phyloP scores from a whole-genome alignment of 2,113 vertebrate genomes.

The Takifugu flavidus region DNA sequence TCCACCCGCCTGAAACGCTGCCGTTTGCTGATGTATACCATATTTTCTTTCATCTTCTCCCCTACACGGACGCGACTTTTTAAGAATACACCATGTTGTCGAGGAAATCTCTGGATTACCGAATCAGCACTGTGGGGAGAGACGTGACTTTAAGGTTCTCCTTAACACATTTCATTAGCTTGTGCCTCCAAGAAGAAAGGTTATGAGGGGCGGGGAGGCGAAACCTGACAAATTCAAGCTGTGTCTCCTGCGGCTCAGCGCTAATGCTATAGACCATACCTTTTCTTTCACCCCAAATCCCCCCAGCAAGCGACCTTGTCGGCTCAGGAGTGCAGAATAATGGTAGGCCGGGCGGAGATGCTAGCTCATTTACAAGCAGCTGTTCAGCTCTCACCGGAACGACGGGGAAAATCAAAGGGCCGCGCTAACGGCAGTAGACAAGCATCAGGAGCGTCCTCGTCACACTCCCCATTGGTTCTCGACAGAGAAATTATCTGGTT shows the following conservation, averaged over 20 bases:
- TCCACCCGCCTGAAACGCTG: constrained; percentile 29
- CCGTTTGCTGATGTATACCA: constrained; percentile 66
- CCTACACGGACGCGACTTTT: constrained; percentile 70
- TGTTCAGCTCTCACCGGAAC: constrained; percentile 86
- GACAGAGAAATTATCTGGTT: constrained; percentile 75
- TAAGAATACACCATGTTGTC: constrained; percentile 74
- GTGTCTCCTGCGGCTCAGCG: constrained; percentile 78
- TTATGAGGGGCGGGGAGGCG: constrained; percentile 21
- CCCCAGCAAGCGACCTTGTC: constrained; percentile 88
- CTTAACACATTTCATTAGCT: constrained; percentile 75
- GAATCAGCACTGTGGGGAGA: constrained; percentile 77
- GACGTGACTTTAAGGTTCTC: constrained; percentile 75
- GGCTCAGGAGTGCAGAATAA: constrained; percentile 81
- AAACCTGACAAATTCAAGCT: constrained; percentile 77
- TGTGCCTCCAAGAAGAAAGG: constrained; percentile 29
- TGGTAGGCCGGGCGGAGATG: constrained; percentile 74
- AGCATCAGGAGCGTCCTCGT: constrained; percentile 77
- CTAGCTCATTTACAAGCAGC: constrained; percentile 91
- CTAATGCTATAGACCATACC: constrained; percentile 78
- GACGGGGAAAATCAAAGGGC: constrained; percentile 81
- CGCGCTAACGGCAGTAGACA: constrained; percentile 81
- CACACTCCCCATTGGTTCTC: constrained; percentile 66
- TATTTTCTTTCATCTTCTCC: constrained; percentile 64
- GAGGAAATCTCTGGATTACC: constrained; percentile 80
- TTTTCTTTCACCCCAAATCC: constrained; percentile 81